Percentiles rank a stretch among this genome's conserved stretches.
phyloP scores from a whole-genome alignment of 1,140 invertebrate genomes.

The Eubasilissa regina region DNA sequence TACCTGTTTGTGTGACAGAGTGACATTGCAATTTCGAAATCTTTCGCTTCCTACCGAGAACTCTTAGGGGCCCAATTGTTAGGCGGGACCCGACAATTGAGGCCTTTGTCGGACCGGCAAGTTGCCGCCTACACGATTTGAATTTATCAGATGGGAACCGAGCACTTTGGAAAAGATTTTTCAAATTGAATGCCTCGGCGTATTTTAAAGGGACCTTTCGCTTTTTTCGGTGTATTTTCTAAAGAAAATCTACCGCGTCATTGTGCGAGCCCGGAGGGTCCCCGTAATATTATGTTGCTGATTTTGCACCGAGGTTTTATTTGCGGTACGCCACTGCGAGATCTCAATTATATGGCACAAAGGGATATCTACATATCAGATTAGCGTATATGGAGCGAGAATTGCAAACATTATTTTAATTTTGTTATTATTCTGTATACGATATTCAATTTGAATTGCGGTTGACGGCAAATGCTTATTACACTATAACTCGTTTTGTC shows the following conservation, averaged over 20 bases:
- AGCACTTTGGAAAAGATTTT: conserved; percentile 9
- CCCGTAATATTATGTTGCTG: not conserved
- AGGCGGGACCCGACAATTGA: conserved; percentile 18
- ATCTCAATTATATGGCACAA: conserved; percentile 32
- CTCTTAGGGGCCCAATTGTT: conserved; percentile 22
- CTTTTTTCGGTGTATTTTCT: not conserved
- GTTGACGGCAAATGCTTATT: too few species aligned
- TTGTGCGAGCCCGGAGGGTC: not conserved
- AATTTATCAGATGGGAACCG: conserved; percentile 14
- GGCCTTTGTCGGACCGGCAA: conserved; percentile 1
- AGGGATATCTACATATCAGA: conserved; percentile 33
- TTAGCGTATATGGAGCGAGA: conserved; percentile 20
- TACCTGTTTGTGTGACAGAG: not conserved
- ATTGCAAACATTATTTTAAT: not conserved
- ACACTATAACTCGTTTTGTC: too few species aligned
- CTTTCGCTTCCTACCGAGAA: not conserved
- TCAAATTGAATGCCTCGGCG: conserved; percentile 12
- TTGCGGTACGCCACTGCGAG: conserved; percentile 25
- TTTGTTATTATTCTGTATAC: not conserved
- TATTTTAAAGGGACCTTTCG: not conserved
- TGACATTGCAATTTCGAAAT: conserved; percentile 28
- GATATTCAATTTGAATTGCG: too few species aligned
- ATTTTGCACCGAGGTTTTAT: not conserved
- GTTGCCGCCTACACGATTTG: conserved; percentile 29
- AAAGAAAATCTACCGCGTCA: not conserved